phyloP scores from a whole-genome alignment of 2,888 invertebrate genomes.

The Metopia argyrocephala region DNA sequence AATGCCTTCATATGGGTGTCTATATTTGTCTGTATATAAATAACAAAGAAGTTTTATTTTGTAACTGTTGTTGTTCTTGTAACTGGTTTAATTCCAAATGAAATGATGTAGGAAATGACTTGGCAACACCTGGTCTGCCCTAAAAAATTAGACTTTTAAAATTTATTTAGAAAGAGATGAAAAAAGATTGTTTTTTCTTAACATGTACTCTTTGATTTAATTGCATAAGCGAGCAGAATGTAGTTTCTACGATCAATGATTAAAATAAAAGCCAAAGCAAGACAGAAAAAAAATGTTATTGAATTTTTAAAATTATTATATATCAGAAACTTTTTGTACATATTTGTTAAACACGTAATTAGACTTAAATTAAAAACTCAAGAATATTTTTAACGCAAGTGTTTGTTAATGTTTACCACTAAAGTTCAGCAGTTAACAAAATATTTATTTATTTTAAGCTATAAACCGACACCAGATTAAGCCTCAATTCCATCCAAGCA shows the following conservation, averaged over 20 bases:
- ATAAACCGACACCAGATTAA: no score
- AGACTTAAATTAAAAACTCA: no score
- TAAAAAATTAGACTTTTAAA: conserved; percentile 31
- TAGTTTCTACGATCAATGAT: background rate
- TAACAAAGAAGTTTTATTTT: background rate
- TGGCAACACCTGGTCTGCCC: conserved; percentile 5
- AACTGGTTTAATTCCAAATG: background rate
- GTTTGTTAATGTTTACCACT: no score
- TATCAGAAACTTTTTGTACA: no score
- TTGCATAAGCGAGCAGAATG: background rate
- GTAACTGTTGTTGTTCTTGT: background rate
- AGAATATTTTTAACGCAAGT: no score
- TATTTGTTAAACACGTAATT: no score
- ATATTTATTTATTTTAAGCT: no score
- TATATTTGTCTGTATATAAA: background rate
- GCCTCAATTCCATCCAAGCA: no score
- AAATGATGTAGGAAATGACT: background rate
- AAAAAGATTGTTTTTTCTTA: conserved; percentile 1
- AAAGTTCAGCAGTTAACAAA: no score
- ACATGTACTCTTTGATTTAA: conserved; percentile 4
- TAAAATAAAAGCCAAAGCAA: background rate
- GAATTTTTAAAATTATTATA: background rate
- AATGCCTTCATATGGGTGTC: conserved; percentile 6
- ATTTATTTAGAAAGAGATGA: no score
- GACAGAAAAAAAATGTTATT: background rate